These are phyloP conservation scores for Phenganax subtilis DNA, from an alignment of 92 coral and sea anemone species.

Conservation along the genomic window DNA sequence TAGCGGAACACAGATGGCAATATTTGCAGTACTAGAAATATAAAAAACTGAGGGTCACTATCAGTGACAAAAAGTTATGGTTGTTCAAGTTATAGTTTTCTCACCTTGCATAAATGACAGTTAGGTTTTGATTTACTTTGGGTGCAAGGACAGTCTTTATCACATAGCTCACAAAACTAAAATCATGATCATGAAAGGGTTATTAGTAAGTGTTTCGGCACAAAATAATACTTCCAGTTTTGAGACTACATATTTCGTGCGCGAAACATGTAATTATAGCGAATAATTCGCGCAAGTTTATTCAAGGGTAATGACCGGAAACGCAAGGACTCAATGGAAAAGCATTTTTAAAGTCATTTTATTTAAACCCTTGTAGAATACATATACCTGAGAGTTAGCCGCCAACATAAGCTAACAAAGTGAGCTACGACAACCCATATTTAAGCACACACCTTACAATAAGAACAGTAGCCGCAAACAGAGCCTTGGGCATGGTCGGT, in stretches of 20 bases:
- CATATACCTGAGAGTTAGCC: not conserved
- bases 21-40: conserved; percentile 82
- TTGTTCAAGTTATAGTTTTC: not conserved
- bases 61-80: not conserved
- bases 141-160: conserved; percentile 80
- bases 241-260: too few relatives aligned
- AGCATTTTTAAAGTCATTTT: not conserved
- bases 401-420: not conserved
- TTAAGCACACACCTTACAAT: conserved; percentile 72
- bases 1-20: conserved; percentile 65
- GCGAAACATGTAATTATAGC: not conserved
- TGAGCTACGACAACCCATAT: not conserved
- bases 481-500: conserved; percentile 66
- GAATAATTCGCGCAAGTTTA: not conserved
- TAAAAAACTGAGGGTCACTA: not conserved
- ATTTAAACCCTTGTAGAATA: not conserved
- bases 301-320: not conserved
- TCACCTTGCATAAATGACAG: conserved; percentile 92
- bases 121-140: conserved; percentile 73
- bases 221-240: not conserved
- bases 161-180: conserved; percentile 83
- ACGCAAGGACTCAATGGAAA: not conserved
- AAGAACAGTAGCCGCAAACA: conserved; percentile 71
- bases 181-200: not conserved
- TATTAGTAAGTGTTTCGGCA: too few relatives aligned